These are phyloP conservation scores for Corapipo altera DNA, from an alignment of 2,113 vertebrate genomes.

Conservation along the genomic window DNA sequence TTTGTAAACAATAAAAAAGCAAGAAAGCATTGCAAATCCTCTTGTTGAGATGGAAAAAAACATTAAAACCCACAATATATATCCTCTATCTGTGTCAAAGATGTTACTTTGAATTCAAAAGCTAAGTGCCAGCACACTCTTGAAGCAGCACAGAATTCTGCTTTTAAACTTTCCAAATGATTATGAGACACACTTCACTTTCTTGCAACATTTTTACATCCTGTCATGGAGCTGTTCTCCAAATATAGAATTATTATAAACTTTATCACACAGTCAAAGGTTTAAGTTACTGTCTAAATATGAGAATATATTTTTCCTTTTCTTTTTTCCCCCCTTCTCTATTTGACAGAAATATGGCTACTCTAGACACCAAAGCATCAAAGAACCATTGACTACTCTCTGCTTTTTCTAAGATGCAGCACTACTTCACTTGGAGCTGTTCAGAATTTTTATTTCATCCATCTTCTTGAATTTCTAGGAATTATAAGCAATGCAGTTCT, in stretches of 20 bases:
- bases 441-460: background rate
- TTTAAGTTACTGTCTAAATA: background rate
- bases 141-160: background rate
- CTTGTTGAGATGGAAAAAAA: background rate
- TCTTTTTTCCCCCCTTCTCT: background rate
- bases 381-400: background rate
- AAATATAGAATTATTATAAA: background rate
- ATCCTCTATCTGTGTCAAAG: background rate
- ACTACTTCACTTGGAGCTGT: background rate
- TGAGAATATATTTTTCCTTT: background rate
- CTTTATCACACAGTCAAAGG: background rate
- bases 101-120: background rate
- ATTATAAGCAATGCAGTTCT: background rate
- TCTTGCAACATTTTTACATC: background rate
- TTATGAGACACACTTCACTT: background rate
- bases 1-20: background rate
- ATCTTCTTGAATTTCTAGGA: background rate
- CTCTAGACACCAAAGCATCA: background rate
- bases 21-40: background rate
- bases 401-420: background rate
- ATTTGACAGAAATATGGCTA: background rate
- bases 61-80: background rate
- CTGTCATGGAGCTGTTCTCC: background rate
- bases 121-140: background rate
- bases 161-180: background rate